phyloP scores from a whole-genome alignment of 2,113 vertebrate genomes.

The Microtus montanus region DNA sequence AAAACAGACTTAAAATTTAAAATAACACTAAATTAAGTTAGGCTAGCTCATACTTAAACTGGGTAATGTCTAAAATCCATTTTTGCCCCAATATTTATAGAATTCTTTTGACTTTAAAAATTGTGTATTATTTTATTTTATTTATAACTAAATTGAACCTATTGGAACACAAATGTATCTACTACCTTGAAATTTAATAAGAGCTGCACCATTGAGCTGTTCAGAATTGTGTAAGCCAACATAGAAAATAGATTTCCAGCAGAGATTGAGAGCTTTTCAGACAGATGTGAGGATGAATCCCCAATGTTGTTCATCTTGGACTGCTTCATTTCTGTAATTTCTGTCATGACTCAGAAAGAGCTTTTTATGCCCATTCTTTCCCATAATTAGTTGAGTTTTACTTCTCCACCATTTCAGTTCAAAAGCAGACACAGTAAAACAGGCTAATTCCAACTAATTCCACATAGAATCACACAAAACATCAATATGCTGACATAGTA shows the following conservation, averaged over 20 bases:
- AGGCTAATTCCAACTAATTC: background rate
- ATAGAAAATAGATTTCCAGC: background rate
- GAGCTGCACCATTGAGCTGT: background rate
- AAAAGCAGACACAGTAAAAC: conserved; percentile 3
- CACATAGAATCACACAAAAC: conserved; percentile 45
- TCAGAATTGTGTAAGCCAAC: conserved; percentile 20
- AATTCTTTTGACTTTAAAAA: background rate
- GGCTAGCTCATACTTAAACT: background rate
- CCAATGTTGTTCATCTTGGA: background rate
- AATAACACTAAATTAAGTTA: background rate
- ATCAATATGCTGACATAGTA: conserved; percentile 31
- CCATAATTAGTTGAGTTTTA: background rate
- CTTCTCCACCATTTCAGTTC: background rate
- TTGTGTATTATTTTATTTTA: background rate
- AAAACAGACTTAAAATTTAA: background rate
- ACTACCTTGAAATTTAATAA: conserved; percentile 38
- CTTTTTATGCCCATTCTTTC: background rate
- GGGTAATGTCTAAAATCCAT: background rate
- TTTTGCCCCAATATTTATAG: conserved; percentile 1
- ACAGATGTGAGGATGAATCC: background rate
- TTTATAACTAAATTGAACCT: background rate
- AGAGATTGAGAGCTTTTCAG: background rate
- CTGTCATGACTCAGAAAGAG: background rate
- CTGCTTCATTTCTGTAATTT: background rate
- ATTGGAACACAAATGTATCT: background rate